phyloP scores from a whole-genome alignment of 2,888 invertebrate species.

The Lithophane leautieri region DNA sequence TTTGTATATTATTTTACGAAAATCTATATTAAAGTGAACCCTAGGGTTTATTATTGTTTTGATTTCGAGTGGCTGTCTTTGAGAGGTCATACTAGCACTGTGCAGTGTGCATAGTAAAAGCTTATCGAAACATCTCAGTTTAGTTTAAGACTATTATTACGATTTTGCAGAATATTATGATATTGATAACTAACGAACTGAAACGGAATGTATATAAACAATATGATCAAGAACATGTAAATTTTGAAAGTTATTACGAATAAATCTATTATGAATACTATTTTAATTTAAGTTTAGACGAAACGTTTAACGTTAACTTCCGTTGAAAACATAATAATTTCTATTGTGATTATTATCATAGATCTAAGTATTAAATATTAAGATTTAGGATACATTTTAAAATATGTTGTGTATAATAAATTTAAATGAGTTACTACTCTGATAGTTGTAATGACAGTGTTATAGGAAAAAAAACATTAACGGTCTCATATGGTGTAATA shows the following conservation, averaged over 20 bases:
- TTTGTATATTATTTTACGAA: constrained; percentile 21
- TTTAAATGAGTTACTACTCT: constrained; percentile 66
- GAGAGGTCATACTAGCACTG: not conserved
- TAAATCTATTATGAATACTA: constrained; percentile 16
- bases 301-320: constrained; percentile 75
- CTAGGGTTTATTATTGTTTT: constrained; percentile 13
- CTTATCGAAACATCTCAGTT: not conserved
- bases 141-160: not conserved
- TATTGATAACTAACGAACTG: constrained; percentile 17
- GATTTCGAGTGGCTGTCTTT: not conserved
- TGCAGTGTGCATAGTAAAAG: not conserved
- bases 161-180: constrained; percentile 17
- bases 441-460: constrained; percentile 63
- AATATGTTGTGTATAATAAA: constrained; percentile 74
- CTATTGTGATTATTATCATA: constrained; percentile 79
- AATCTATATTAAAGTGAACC: constrained; percentile 3
- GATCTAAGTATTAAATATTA: constrained; percentile 71
- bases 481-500: constrained; percentile 57
- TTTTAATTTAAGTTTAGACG: constrained; percentile 36
- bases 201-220: constrained; percentile 35
- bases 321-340: constrained; percentile 71
- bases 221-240: constrained; percentile 28
- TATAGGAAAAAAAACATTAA: constrained; percentile 63
- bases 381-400: constrained; percentile 68
- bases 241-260: constrained; percentile 21